Base-by-base conservation (phyloP, 2,113 vertebrate genomes). In the Lepus timidus region DNA sequence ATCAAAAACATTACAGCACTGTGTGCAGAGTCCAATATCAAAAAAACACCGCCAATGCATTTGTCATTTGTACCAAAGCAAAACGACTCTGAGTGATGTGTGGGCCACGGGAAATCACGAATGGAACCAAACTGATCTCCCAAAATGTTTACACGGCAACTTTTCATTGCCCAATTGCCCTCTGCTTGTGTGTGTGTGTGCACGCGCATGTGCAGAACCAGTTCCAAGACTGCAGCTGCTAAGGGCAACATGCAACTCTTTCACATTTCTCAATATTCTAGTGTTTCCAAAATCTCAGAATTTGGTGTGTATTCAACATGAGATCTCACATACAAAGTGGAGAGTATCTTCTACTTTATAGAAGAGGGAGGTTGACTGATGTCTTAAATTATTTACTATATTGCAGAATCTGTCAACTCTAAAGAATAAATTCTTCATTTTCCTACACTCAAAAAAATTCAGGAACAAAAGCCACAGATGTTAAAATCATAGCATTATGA, bases 401-500 rank as follows among this genome's bases (percentile, higher is more conserved):
- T 88, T 73, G 51, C 78, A 90, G 44, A 17, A 33, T 27, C 70
- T 95, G 90, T 92, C 95, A 68, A 90, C 67, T 58, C 20, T 73
- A 51, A 89, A 90, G 73, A 96, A 95, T 89, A 85, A 91, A 96
- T 78, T 94, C 73, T 94, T 97, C 33, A 78, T 95, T 97, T 96
- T 85, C 27, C 85, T 79, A 90, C 33, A 82, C 85, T 91, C 25
- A 83, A 95, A 95, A 92, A 95, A 31, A 36, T 19, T 70, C 25
- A 73, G 64, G n/a, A 16, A 87, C 55, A 87, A 88, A 96, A 88
- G 68, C 33, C 93, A 94, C 84, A 97, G 93, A 96, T 96, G 91
- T 95, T 84, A 95, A 95, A 96, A 88, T 25, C 79, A 90, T 81
- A 33, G 62, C 71, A 95, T 93, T 96, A 96, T 94, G 85, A 96